These are phyloP conservation scores for Styela plicata DNA, from an alignment of 23 tunicate species.

Conservation along the genomic window DNA sequence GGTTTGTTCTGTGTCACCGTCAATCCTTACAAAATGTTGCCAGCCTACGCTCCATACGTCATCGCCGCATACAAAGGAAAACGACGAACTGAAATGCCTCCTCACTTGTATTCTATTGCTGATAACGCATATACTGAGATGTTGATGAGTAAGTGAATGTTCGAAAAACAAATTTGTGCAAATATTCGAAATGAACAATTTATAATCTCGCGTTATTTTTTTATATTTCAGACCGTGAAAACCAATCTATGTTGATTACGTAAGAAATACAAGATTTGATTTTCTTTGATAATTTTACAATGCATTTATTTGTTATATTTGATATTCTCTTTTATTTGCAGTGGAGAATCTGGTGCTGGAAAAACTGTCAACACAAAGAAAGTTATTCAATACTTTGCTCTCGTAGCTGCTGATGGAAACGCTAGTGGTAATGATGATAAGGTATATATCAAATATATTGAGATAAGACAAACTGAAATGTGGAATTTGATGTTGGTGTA, in stretches of 20 bases:
- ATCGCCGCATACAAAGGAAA: slow-evolving; percentile 88
- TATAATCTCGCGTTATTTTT: neutral
- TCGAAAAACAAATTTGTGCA: neutral
- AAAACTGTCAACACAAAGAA: slow-evolving; percentile 98
- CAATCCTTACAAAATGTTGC: slow-evolving; percentile 97
- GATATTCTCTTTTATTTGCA: neutral
- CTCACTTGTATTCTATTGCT: slow-evolving; percentile 92
- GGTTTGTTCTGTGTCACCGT: slow-evolving; percentile 97
- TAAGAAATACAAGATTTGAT: slow-evolving; percentile 28
- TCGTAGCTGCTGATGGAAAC: slow-evolving; percentile 88
- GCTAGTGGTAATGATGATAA: slow-evolving; percentile 33
- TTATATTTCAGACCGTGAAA: slow-evolving; percentile 72
- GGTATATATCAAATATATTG: neutral
- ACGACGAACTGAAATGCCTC: slow-evolving; percentile 96
- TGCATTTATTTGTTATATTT: neutral
- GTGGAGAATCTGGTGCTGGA: slow-evolving; percentile 99
- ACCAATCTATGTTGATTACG: slow-evolving; percentile 97
- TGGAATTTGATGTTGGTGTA: no score
- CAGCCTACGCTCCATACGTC: slow-evolving; percentile 91
- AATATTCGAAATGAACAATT: neutral
- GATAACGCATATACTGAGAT: slow-evolving; percentile 99
- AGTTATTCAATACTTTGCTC: slow-evolving; percentile 98
- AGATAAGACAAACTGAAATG: neutral
- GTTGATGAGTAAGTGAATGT: slow-evolving; percentile 83
- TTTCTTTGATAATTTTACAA: neutral